Base-by-base conservation (phyloP, 2,888 invertebrate species). In the Diarsia brunnea region DNA sequence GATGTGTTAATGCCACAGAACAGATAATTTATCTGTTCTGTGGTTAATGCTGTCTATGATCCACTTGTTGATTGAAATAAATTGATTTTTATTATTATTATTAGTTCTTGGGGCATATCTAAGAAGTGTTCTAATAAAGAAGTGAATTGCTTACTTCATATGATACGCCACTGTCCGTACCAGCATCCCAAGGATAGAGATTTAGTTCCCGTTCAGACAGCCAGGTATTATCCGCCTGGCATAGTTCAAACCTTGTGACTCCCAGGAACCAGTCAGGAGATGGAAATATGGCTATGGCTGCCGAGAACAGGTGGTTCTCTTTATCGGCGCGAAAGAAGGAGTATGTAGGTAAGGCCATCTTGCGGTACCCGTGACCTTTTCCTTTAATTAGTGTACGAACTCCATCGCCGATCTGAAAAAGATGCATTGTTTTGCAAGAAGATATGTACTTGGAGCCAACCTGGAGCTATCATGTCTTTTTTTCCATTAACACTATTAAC, bases 241-340 rank as follows among this genome's bases (percentile, higher is more conserved):
- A 99, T 8, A 99, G 96, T 92, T 99, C 98, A 71, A 99, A 96
- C 2, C 98, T 98, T 63, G 98, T 98, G 0, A 99, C 98, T 2
- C 99, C 99, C 7, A 99, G 98, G 73, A 99, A 98, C 99, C 99
- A 99, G 94, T 99, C 99, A 0, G 99, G 99, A 4, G 99, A 95
- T 0, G 96, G 96, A 69, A 91, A 88, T 2, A 96, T 45, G 0
- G 91, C 95, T 2, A 95, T 89, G 0, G 91, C 95, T 4, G 93
- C 93, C 0, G 95, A 93, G 60, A 96, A 85, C 0, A 96, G 84
- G 61, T 96, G 96, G 76, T 95, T 91, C 0, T 85, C 88, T 82
- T 93, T 94, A 63, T 96, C 94, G 0, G 91, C 92, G 19, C 96
- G 93, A 73, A 95, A 93, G 81, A 95, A 93, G 0, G 95, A 90